phyloP scores from a whole-genome alignment of 1,140 invertebrate species.

The Wiebesia pumilae region DNA sequence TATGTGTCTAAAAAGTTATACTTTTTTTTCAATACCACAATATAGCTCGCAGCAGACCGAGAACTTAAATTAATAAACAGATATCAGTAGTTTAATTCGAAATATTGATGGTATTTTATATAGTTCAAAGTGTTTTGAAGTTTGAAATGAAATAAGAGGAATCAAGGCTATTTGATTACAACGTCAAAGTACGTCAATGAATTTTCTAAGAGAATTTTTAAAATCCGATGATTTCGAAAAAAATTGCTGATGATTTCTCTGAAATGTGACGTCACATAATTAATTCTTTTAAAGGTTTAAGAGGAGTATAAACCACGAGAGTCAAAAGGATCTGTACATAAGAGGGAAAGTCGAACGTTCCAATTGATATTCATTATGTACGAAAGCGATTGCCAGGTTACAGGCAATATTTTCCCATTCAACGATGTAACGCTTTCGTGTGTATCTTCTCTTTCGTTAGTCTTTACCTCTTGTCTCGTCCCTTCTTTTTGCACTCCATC shows the following conservation, averaged over 20 bases:
- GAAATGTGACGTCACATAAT: background rate
- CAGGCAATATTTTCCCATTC: slow-evolving; percentile 41
- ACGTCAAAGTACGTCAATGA: too few relatives aligned
- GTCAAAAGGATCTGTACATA: background rate
- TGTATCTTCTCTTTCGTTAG: slow-evolving; percentile 22
- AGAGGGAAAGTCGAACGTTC: background rate
- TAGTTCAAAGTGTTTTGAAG: too few relatives aligned
- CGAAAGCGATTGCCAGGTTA: slow-evolving; percentile 23
- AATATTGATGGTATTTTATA: too few relatives aligned
- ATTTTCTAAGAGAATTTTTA: background rate
- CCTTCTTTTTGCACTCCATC: slow-evolving; percentile 22
- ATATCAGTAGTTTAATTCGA: too few relatives aligned
- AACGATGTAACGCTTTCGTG: background rate
- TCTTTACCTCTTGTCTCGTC: background rate
- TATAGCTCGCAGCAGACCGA: too few relatives aligned
- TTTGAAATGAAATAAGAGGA: too few relatives aligned
- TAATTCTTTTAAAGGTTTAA: background rate
- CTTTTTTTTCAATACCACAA: too few relatives aligned
- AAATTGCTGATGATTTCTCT: background rate
- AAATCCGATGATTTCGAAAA: background rate
- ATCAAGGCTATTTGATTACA: too few relatives aligned
- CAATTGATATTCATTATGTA: slow-evolving; percentile 35
- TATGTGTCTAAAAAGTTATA: too few relatives aligned
- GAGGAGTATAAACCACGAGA: background rate
- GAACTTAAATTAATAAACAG: too few relatives aligned